Evolutionary conservation across 1,140 invertebrate species (phyloP).

Genomic region (Meloidogyne exigua): DNA sequence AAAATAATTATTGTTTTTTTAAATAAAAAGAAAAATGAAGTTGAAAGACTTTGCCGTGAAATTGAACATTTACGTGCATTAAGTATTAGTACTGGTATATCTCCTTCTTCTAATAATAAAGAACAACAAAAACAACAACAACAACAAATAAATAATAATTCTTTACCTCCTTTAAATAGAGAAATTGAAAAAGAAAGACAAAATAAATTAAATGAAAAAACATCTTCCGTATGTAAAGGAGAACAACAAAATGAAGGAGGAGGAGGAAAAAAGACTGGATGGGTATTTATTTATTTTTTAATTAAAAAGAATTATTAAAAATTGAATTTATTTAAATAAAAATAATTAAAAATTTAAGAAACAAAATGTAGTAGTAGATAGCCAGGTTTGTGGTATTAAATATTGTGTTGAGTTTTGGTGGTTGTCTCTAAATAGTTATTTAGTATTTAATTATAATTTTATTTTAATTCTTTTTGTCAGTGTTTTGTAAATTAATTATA

Average conservation of each 20-base stretch:
- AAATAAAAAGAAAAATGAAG: conserved; percentile 34
- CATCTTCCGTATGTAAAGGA: conserved; percentile 3
- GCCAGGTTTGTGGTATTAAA: background rate
- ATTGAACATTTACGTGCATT: conserved; percentile 45
- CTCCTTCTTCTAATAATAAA: background rate
- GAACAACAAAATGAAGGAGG: conserved; percentile 9
- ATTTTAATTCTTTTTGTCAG: background rate
- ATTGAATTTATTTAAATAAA: background rate
- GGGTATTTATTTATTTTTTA: background rate
- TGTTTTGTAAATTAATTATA: background rate
- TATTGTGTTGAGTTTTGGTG: background rate
- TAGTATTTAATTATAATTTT: conserved; percentile 1
- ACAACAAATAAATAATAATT: background rate
- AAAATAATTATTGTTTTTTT: background rate
- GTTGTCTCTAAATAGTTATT: background rate
- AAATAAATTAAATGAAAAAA: conserved; percentile 9
- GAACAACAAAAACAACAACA: no score
- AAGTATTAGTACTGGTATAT: conserved; percentile 35
- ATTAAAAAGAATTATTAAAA: background rate
- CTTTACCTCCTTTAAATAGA: background rate
- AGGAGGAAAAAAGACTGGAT: conserved; percentile 45
- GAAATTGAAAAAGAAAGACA: background rate
- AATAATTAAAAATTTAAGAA: conserved; percentile 14
- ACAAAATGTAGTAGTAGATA: background rate
- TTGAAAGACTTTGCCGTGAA: conserved; percentile 40